Base-by-base conservation (phyloP, 2,113 vertebrate species). In the Melospiza georgiana region DNA sequence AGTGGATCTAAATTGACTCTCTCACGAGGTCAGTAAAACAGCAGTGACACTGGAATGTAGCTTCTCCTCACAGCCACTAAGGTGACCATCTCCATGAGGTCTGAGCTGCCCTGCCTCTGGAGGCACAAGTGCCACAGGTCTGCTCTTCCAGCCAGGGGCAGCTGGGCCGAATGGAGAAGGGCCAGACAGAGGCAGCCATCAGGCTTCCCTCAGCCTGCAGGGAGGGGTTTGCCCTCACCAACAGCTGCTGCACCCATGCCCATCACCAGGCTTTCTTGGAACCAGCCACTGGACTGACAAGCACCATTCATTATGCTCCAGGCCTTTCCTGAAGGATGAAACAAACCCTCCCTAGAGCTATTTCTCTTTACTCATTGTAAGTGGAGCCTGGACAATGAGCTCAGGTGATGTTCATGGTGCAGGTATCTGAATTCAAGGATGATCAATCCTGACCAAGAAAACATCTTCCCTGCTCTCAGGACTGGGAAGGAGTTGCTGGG, bases 1-100 rank as follows among this genome's bases (percentile, higher is more conserved):
- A 96, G 79, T 62, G 77, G 85, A 67, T 93, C 90, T 87, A 79
- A 92, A 96, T 37, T 6, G 12, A 81, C 92, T 87, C 68, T 96
- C 94, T 90, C 90, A 90, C 4, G 73, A 94, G 95, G 86, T 92
- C 93, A 96, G 92, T 89, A 48, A 30, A 94, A 63, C 77, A 72
- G 85, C 72, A 52, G 76, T 15, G 9, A 73, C 76, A 46, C 43
- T 35, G 80, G 79, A 90, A 92, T 15, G 35, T 49, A 84, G 61
- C 57, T 74, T 81, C 90, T 77, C 30, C 62, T 81, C 30, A 9
- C 31, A 74, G 55, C 65, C 43, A 14, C 72, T 59, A 44, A 43
- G 0, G 0, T 48, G 33, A 81, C 25, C 28, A 4, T 1, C 8
- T 43, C 57, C 27, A 2, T 1, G 54, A 66, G 30, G 41, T 17